A percentile compares a stretch with the other conserved stretches of the same genome.
phyloP scores from a whole-genome alignment of 1,140 invertebrate genomes.

The Ridgeia piscesae region DNA sequence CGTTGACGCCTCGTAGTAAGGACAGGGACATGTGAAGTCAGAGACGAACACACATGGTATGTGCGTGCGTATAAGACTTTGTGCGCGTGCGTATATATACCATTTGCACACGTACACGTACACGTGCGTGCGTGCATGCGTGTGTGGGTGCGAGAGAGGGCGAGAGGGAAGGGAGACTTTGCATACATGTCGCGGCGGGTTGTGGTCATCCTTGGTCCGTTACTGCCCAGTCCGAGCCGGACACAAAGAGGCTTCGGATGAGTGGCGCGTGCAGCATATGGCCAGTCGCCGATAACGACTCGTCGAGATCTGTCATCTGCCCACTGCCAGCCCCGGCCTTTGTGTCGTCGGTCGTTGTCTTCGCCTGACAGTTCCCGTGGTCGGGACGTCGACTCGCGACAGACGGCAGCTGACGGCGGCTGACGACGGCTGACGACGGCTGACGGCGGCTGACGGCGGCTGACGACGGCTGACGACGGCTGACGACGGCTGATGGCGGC shows the following conservation, averaged over 20 bases:
- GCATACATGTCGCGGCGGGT: no score
- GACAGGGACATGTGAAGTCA: not conserved
- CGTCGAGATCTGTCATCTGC: not conserved
- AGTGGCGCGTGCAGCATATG: not conserved
- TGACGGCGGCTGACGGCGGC: not conserved
- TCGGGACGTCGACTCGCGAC: not conserved
- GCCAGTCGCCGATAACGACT: not conserved
- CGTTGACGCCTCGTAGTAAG: not conserved
- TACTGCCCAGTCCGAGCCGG: not conserved
- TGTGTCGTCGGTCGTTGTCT: not conserved
- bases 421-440: not conserved
- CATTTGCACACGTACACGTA: not conserved
- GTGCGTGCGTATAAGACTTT: not conserved
- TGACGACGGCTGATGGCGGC: not conserved
- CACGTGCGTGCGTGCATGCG: not conserved
- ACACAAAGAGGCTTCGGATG: not conserved
- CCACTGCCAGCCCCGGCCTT: not conserved
- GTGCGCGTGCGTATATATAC: not conserved
- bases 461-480: not conserved
- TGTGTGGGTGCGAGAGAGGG: not conserved
- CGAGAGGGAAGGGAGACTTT: no score
- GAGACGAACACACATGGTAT: not conserved
- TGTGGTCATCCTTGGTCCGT: no score
- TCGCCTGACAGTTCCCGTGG: not conserved
- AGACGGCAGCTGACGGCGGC: no score